Evolutionary conservation across 2,888 invertebrate species (phyloP), one percentile per base, ranked within the genome.

Genomic region (Ceraclea dissimilis): DNA sequence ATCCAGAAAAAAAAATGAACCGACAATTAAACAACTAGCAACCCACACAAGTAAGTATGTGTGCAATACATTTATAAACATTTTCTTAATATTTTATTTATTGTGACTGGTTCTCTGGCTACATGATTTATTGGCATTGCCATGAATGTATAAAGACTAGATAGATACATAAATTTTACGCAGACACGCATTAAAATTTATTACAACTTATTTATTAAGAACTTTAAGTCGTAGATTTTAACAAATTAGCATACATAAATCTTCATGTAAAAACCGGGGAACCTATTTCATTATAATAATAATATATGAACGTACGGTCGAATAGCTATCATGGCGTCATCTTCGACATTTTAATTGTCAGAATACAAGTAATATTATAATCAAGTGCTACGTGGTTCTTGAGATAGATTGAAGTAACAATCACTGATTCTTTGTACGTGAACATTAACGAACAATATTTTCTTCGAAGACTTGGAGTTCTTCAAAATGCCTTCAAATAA

Each of bases 211-310:
- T 39, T 39, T 39, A 39, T 16, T 4, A 31, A 11, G 13, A 13
- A 39, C 26, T 39, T 39, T 16, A 39, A 39, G 13, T 39, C 39
- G 39, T 13, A 39, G 39, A 39, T 39, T 39, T 39, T 39, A 39
- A 39, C 39, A 39, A 39, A 39, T 39, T 39, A 39, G 39, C 39
- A 39, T 39, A 39, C 39, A 39, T 39, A 39, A 39, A 39, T 39
- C 39, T n/a, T 26, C 26, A n/a, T 26, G 26, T 26, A 26, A 10
- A 39, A 39, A 13, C 16, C 13, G 13, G 13, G 16, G 13, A 39
- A 39, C n/a, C 39, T 13, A 39, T 8, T 4, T 39, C 2, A 39
- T 39, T 26, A 26, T 6, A 26, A 16, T 39, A 8, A 39, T 39
- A 39, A 8, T 39, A 39, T 39, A 39, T 39, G 4, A 8, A 39